These are phyloP conservation scores for Strongylocentrotus purpuratus DNA, from an alignment of 35 echinoderm and acorn worm genomes.

Conservation along the genomic window DNA sequence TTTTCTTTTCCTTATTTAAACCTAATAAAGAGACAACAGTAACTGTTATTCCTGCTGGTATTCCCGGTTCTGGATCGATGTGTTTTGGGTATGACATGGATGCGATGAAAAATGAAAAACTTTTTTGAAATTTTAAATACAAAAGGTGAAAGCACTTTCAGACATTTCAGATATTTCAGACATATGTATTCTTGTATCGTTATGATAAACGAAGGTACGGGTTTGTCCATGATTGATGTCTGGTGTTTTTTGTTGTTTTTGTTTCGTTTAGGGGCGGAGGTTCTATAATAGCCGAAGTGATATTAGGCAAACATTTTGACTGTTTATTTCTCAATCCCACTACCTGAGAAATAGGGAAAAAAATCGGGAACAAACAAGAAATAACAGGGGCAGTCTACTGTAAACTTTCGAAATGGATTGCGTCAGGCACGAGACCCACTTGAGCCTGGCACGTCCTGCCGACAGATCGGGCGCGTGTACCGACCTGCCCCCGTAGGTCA, in stretches of 20 bases:
- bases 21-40: background rate
- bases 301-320: background rate
- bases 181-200: background rate
- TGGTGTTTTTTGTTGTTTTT: background rate
- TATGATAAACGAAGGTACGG: background rate
- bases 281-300: background rate
- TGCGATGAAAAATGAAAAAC: background rate
- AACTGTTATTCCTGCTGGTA: background rate
- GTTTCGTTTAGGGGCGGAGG: background rate
- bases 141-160: background rate
- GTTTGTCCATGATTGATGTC: no score
- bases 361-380: background rate
- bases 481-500: background rate
- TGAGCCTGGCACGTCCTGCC: conserved; percentile 13
- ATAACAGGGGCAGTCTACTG: background rate
- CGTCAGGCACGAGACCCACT: conserved; percentile 5
- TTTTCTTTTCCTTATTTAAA: background rate
- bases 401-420: background rate
- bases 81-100: background rate
- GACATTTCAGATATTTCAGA: background rate
- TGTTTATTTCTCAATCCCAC: background rate
- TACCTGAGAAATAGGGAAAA: background rate
- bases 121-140: background rate
- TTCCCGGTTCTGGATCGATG: background rate
- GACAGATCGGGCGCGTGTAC: conserved; percentile 18